A percentile compares a stretch with the other conserved stretches of the same genome.
phyloP scores from a whole-genome alignment of 2,888 invertebrate species.

The Drosophila antonietae region DNA sequence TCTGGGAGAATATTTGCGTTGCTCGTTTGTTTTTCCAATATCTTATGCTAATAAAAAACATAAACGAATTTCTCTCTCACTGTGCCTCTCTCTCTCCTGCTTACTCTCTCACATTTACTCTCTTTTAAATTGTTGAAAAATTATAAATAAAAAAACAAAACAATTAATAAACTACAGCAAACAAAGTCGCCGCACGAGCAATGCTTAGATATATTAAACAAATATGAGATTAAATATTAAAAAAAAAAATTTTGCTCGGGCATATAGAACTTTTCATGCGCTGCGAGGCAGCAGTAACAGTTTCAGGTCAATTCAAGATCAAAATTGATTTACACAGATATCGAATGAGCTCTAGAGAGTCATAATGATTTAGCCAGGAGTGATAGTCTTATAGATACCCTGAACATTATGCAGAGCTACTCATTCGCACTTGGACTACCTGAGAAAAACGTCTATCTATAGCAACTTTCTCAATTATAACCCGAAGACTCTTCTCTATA shows the following conservation, averaged over 20 bases:
- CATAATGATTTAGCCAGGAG: not conserved
- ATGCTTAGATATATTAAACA: conserved; percentile 26
- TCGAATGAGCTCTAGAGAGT: not conserved
- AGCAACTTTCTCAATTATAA: too few relatives aligned
- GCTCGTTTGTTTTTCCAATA: conserved; percentile 33
- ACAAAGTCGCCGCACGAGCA: conserved; percentile 14
- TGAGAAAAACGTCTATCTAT: not conserved
- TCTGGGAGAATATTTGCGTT: conserved; percentile 26
- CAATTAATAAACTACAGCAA: conserved; percentile 24
- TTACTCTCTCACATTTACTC: conserved; percentile 14
- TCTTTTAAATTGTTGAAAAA: conserved; percentile 42
- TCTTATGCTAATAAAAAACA: conserved; percentile 69
- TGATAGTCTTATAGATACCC: not conserved
- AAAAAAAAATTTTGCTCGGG: not conserved
- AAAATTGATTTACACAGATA: not conserved
- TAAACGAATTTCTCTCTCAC: conserved; percentile 21
- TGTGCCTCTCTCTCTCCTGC: not conserved
- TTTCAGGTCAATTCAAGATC: not conserved
- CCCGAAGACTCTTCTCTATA: too few relatives aligned
- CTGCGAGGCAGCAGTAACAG: not conserved
- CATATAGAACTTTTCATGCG: not conserved
- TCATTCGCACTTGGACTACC: too few relatives aligned
- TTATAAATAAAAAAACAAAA: conserved; percentile 11
- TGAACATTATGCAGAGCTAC: too few relatives aligned
- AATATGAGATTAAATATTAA: conserved; percentile 19